phyloP scores from a whole-genome alignment of 2,888 invertebrate species.

The Conchocele bisecta region DNA sequence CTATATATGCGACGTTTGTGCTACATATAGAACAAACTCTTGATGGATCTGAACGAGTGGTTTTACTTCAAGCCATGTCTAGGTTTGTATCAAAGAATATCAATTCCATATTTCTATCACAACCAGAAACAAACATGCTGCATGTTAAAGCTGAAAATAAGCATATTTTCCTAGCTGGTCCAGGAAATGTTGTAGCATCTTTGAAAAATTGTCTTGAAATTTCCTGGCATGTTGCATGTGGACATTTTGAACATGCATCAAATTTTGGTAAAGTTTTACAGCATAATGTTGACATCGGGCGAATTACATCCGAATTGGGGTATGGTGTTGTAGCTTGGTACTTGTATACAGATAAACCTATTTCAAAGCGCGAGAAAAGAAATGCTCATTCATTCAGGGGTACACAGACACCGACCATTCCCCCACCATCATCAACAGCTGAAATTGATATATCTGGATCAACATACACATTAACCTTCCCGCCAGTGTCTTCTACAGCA shows the following conservation, averaged over 20 bases:
- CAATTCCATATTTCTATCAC: constrained; percentile 20
- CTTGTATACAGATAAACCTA: constrained; percentile 34
- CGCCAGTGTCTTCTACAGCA: no score
- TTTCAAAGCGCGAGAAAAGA: constrained; percentile 29
- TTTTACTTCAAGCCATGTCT: constrained; percentile 20
- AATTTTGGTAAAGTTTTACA: constrained; percentile 49
- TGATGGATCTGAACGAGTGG: background rate
- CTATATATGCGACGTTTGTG: constrained; percentile 40
- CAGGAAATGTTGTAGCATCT: constrained; percentile 50
- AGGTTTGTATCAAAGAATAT: constrained; percentile 43
- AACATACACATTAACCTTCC: no score
- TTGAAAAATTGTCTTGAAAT: constrained; percentile 35
- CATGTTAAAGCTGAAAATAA: constrained; percentile 15
- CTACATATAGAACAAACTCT: constrained; percentile 23
- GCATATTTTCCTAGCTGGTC: constrained; percentile 40
- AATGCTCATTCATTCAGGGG: no score
- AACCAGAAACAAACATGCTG: constrained; percentile 4
- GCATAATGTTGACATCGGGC: constrained; percentile 50
- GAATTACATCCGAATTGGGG: constrained; percentile 32
- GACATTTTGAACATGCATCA: constrained; percentile 26
- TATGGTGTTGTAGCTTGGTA: constrained; percentile 47
- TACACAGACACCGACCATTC: constrained; percentile 39
- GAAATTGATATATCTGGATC: no score
- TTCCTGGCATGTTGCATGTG: constrained; percentile 46
- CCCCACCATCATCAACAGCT: constrained; percentile 21